Conservation (phyloP, 2,113 vertebrate species). For the Empidonax traillii region DNA sequence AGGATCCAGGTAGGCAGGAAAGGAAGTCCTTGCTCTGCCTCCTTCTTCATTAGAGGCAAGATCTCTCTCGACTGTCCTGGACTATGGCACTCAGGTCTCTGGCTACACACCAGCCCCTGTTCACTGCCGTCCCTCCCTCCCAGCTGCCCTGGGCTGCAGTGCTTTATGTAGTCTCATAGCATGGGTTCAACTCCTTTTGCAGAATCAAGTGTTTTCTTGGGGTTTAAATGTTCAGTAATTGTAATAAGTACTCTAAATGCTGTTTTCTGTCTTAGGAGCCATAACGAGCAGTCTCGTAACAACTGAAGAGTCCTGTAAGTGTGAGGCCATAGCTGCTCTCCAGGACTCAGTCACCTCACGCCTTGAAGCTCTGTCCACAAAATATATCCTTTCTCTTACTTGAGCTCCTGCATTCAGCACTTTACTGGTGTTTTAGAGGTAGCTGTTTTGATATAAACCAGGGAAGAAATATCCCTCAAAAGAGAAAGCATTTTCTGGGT, state of each 20-base stretch:
- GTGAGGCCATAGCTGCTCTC: constrained; percentile 85
- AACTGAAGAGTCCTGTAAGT: constrained; percentile 84
- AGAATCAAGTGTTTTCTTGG: neutral
- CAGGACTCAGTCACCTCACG: constrained; percentile 81
- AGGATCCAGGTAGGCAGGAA: neutral
- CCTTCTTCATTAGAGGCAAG: neutral
- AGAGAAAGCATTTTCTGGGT: neutral
- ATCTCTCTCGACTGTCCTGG: neutral
- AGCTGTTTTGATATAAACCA: neutral
- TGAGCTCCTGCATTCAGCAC: neutral
- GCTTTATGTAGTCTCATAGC: neutral
- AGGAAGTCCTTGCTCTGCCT: neutral
- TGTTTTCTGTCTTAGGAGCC: constrained; percentile 62
- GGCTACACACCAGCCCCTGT: neutral
- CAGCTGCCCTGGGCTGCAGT: neutral
- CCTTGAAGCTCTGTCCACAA: constrained; percentile 84
- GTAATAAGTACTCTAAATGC: neutral
- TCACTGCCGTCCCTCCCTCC: neutral
- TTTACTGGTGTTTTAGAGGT: neutral
- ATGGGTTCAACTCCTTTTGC: neutral
- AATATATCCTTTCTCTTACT: constrained; percentile 87
- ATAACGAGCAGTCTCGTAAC: constrained; percentile 74
- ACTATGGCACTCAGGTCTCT: neutral
- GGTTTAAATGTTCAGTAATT: neutral
- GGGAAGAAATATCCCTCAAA: neutral